Percentiles rank a stretch among this genome's conserved stretches.
Conservation (phyloP, 1,140 invertebrate genomes). For the Hirudo medicinalis region DNA sequence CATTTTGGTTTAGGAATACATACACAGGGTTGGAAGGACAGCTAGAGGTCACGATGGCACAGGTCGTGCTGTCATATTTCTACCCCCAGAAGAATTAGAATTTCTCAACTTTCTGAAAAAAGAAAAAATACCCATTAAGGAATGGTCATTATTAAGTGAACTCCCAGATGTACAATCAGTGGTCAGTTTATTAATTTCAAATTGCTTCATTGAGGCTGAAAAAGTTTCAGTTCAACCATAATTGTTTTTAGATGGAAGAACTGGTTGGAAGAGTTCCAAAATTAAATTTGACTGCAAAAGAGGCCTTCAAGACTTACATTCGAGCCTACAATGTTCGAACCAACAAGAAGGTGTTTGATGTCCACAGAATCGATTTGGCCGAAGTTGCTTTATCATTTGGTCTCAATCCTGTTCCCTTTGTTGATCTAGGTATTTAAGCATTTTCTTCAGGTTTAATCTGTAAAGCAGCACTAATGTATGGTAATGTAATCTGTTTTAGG, state of each 20-base stretch:
- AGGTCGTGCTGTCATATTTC: slow-evolving; percentile 82
- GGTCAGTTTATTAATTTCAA: slow-evolving; percentile 44
- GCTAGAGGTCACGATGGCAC: slow-evolving; percentile 79
- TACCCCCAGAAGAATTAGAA: slow-evolving; percentile 83
- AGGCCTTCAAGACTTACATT: slow-evolving; percentile 91
- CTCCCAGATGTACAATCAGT: slow-evolving; percentile 85
- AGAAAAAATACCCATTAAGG: slow-evolving; percentile 83
- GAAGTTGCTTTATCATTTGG: slow-evolving; percentile 83
- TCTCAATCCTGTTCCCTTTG: slow-evolving; percentile 44
- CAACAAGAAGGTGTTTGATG: slow-evolving; percentile 79
- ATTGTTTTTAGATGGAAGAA: slow-evolving; percentile 67
- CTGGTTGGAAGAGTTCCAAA: slow-evolving; percentile 89
- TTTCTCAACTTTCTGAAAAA: slow-evolving; percentile 86
- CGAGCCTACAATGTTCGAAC: slow-evolving; percentile 91
- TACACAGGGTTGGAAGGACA: slow-evolving; percentile 81
- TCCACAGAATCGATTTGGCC: slow-evolving; percentile 74
- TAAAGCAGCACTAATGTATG: too few species aligned
- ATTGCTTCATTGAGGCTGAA: not conserved
- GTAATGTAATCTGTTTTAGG: too few species aligned
- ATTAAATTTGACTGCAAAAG: slow-evolving; percentile 82
- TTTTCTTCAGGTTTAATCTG: too few species aligned
- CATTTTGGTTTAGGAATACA: slow-evolving; percentile 44
- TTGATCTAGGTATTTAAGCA: too few species aligned
- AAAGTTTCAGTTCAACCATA: not conserved
- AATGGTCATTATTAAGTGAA: slow-evolving; percentile 89